Base-by-base conservation (phyloP, 2,888 invertebrate species). In the Aquatica leii region DNA sequence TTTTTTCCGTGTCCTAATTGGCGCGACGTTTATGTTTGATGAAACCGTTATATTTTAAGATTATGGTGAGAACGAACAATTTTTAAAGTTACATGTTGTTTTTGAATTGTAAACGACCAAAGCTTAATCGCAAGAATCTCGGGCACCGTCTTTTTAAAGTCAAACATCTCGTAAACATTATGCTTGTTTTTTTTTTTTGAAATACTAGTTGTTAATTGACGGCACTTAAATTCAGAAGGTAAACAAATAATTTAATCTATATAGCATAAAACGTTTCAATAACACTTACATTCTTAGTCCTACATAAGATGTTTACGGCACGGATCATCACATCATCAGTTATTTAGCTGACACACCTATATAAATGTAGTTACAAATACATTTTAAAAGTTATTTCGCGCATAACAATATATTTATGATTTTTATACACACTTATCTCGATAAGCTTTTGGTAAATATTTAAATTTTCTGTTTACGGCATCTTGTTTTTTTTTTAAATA, bases 41-140 rank as follows among this genome's bases (percentile, higher is more conserved):
- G 51, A 35, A 17, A 34, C 51, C 51, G 51, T 52, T 52, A 52
- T 17, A 14, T n/a, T 35, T 17, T 20, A 35, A 52, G 35, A 52
- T 52, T 52, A 52, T 35, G 34, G 51, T 52, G 51, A 35, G 51
- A 52, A 52, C 35, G 5, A 4, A 17, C 41, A 43, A 43, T 15
- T 43, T 43, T 37, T 31, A 31, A 31, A 4, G 9, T 31, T 31
- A 31, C 37, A n/a, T 9, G 37, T 37, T 37, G 11, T 37, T 37
- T 37, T 37, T 37, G 12, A 2, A 37, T n/a, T 8, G 9, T 37
- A 37, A n/a, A 43, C 8, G 4, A 14, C 4, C 40, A 12, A 14
- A 40, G 8, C 40, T 14, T 43, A 37, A 37, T 37, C 37, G 9
- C 24, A 5, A 41, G 6, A 14, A 12, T 41, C 41, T 41, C 14